Conservation (phyloP, 92 coral and sea anemone genomes). For the Zoanthus sansibaricus region DNA sequence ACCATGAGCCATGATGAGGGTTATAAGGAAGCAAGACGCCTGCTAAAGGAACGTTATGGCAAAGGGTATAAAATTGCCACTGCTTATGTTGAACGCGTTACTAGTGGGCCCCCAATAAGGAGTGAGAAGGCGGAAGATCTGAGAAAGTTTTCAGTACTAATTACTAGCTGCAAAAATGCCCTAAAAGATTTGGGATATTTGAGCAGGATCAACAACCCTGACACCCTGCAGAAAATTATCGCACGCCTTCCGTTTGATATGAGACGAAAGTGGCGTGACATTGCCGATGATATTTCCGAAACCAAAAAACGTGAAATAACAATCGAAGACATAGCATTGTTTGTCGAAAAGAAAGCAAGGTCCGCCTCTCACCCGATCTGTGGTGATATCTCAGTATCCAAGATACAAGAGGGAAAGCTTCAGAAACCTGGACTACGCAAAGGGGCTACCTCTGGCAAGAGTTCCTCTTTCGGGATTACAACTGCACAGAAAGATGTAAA, state of each 20-base stretch:
- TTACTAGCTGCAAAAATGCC: slow-evolving; percentile 36
- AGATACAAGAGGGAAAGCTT: background rate
- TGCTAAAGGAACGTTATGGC: slow-evolving; percentile 44
- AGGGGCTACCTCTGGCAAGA: background rate
- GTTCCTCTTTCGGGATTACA: slow-evolving; percentile 5
- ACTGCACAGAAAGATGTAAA: too few relatives aligned
- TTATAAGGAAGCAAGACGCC: slow-evolving; percentile 62
- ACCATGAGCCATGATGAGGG: slow-evolving; percentile 60
- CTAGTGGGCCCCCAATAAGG: slow-evolving; percentile 6
- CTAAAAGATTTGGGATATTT: slow-evolving; percentile 28
- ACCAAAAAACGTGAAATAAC: background rate
- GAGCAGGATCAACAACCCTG: slow-evolving; percentile 32
- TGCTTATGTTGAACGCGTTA: background rate
- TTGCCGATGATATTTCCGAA: slow-evolving; percentile 20
- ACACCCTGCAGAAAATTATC: slow-evolving; percentile 11
- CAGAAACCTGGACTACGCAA: too few relatives aligned
- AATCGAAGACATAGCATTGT: slow-evolving; percentile 23
- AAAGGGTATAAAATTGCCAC: slow-evolving; percentile 42
- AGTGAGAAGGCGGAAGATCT: slow-evolving; percentile 1
- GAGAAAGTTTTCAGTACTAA: slow-evolving; percentile 15
- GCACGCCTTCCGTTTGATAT: slow-evolving; percentile 21
- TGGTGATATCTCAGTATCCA: background rate
- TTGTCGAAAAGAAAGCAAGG: slow-evolving; percentile 29
- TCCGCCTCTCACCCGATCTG: slow-evolving; percentile 1
- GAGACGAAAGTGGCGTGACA: slow-evolving; percentile 36